Evolutionary conservation across 2,888 invertebrate genomes (phyloP).

Genomic region (Ceraclea dissimilis): DNA sequence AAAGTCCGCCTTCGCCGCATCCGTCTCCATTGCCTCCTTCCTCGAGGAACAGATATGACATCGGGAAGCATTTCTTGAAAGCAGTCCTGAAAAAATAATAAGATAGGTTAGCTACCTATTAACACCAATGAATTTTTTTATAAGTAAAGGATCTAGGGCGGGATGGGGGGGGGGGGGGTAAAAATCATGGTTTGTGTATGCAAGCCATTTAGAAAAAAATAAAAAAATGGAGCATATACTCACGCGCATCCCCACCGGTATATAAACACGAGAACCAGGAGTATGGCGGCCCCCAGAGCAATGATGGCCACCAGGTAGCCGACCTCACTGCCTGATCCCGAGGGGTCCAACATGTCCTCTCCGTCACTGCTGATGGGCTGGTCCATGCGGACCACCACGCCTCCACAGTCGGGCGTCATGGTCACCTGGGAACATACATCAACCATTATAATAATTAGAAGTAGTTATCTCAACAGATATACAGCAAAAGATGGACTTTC

Average conservation of each 20-base stretch:
- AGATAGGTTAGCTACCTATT: too few species aligned
- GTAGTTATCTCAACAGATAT: too few species aligned
- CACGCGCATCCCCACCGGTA: constrained; percentile 29
- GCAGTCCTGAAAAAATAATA: constrained; percentile 34
- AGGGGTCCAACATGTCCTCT: not conserved
- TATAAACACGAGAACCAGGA: constrained; percentile 35
- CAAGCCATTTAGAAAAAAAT: not conserved
- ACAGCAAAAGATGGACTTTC: too few species aligned
- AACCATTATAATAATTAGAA: too few species aligned
- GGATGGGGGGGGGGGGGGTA: too few species aligned
- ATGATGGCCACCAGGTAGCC: constrained; percentile 16
- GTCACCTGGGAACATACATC: constrained; percentile 13
- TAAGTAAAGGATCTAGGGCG: too few species aligned
- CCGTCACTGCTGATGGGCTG: constrained; percentile 28
- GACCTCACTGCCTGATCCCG: constrained; percentile 27
- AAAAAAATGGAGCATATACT: not conserved
- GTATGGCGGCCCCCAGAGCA: constrained; percentile 29
- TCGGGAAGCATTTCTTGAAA: constrained; percentile 44
- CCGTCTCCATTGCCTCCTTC: constrained; percentile 29
- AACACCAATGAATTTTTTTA: too few species aligned
- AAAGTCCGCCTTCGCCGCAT: constrained; percentile 39
- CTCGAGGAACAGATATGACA: constrained; percentile 45
- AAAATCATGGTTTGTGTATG: too few species aligned
- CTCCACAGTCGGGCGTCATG: constrained; percentile 21
- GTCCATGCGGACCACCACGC: constrained; percentile 3